Conservation (phyloP, 2,113 vertebrate genomes). For the Taxidea taxus region DNA sequence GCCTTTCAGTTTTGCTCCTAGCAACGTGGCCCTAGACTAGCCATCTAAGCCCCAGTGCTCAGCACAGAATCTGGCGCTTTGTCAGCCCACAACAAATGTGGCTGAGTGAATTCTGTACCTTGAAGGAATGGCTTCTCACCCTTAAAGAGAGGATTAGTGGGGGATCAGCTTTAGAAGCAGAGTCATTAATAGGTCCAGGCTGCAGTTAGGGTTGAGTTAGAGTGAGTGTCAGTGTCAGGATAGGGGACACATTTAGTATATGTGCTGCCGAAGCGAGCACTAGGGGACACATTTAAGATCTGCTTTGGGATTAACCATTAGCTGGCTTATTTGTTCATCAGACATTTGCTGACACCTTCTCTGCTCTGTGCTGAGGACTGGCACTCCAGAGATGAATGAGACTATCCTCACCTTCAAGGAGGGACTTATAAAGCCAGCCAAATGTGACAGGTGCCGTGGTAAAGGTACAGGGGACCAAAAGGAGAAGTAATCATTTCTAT, state of each 20-base stretch:
- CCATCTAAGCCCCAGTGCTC: background rate
- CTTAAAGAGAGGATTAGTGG: background rate
- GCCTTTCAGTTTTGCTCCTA: constrained; percentile 1
- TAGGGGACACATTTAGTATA: background rate
- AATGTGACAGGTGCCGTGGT: background rate
- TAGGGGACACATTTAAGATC: background rate
- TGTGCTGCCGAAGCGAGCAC: too few species aligned
- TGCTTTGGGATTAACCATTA: background rate
- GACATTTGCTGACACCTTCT: background rate
- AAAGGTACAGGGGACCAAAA: background rate
- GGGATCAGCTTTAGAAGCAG: background rate
- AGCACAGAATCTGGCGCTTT: background rate
- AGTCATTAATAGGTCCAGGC: background rate
- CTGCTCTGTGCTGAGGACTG: background rate
- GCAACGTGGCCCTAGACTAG: background rate
- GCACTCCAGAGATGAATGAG: background rate
- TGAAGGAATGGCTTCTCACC: background rate
- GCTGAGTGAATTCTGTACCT: background rate
- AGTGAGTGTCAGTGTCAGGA: background rate
- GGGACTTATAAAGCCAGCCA: constrained; percentile 3
- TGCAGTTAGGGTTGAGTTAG: background rate
- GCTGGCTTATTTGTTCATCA: background rate
- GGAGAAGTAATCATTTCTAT: background rate
- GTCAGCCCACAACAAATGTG: background rate
- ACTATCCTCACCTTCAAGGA: background rate